Base-by-base conservation (phyloP, 2,113 vertebrate genomes). In the Corythaeola cristata region DNA sequence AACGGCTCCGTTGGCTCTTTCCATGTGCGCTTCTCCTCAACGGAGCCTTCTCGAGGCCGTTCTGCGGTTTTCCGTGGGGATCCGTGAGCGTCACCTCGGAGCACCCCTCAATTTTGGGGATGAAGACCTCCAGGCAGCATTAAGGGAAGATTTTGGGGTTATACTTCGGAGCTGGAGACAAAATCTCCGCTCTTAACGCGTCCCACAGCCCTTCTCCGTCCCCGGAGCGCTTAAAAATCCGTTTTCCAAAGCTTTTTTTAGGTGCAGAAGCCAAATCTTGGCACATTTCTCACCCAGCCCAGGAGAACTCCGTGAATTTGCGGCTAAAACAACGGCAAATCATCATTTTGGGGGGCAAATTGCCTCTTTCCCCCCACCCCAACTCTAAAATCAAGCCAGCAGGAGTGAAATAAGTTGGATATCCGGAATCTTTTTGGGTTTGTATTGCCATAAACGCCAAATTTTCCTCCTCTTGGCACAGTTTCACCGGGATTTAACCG, bases 361-460 rank as follows among this genome's bases (percentile, higher is more conserved):
- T 8, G 8, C 32, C 11, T 39, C n/a, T 59, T 67, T 18, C 4
- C 2, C 1, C 4, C 10, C 8, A n/a, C 4, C 20, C 4, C 14
- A 33, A 27, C 39, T 27, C 33, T 5, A 17, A 53, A 35, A 62
- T 22, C 17, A 3, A 47, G 28, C 33, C 60, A 33, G 28, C 1
- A 4, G n/a, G 60, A 27, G 50, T 17, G 23, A 66, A 49, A 12
- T 17, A 27, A 64, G 26, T 37, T 7, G 27, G 37, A 32, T 9
- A 12, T 32, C 35, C 6, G 5, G 44, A 45, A 26, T 37, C 15
- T 24, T 77, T 69, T 32, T 4, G 63, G 32, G 21, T 26, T 44
- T 19, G 3, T 52, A 2, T 56, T 33, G 3, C 26, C 21, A 3
- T 4, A 52, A 68, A 30, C 32, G 2, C 26, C 26, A 3, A 32